Evolutionary conservation across 2,888 invertebrate species (phyloP).

Genomic region (Drosophila robusta): DNA sequence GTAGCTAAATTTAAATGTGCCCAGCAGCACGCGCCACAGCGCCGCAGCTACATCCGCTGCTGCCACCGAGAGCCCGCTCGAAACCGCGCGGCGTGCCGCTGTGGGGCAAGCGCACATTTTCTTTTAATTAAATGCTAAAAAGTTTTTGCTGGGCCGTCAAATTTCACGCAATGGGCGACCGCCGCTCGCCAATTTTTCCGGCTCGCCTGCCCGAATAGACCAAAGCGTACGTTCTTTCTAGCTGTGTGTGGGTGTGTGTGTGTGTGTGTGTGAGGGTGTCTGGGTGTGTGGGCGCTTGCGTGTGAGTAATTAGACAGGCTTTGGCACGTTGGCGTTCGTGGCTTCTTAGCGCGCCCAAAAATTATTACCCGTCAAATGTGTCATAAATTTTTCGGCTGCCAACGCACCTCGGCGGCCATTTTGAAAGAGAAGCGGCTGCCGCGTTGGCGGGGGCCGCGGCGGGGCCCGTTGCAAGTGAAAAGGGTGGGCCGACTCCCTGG

Average conservation of each 20-base stretch:
- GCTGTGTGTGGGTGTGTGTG: background rate
- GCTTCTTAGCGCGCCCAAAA: slow-evolving; percentile 35
- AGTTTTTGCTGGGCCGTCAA: slow-evolving; percentile 48
- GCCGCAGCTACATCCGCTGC: background rate
- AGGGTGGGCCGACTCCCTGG: slow-evolving; percentile 4
- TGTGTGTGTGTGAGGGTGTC: background rate
- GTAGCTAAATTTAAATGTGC: slow-evolving; percentile 23
- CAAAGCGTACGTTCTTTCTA: slow-evolving; percentile 8
- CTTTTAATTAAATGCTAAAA: slow-evolving; percentile 70
- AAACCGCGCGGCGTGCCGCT: slow-evolving; percentile 3
- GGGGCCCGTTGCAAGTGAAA: background rate
- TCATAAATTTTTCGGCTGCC: slow-evolving; percentile 33
- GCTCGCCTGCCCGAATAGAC: slow-evolving; percentile 22
- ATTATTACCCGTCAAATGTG: slow-evolving; percentile 53
- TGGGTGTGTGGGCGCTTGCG: slow-evolving; percentile 7
- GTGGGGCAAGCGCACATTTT: slow-evolving; percentile 36
- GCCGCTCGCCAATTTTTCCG: slow-evolving; percentile 18
- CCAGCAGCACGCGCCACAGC: background rate
- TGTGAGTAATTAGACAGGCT: slow-evolving; percentile 48
- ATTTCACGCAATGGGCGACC: slow-evolving; percentile 44
- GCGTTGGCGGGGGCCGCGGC: background rate
- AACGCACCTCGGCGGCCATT: slow-evolving; percentile 41
- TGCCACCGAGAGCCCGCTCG: background rate
- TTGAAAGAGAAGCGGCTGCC: slow-evolving; percentile 6
- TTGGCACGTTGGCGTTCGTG: slow-evolving; percentile 28